phyloP scores from a whole-genome alignment of 2,797 vertebrate genomes.

The Eupleurogrammus muticus region DNA sequence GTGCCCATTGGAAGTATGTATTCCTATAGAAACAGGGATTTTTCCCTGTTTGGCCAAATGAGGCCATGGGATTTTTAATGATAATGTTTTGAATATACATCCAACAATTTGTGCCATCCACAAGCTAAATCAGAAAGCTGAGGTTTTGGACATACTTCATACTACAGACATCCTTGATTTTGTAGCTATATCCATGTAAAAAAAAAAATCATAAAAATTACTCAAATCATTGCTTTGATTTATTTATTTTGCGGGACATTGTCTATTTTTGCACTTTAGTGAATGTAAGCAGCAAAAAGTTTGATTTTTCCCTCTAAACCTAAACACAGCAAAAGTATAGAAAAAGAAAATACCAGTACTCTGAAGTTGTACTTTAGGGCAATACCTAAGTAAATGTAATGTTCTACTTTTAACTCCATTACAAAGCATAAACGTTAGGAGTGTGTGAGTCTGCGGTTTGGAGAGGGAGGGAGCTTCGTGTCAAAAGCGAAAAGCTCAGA shows the following conservation, averaged over 20 bases:
- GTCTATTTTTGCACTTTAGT: background rate
- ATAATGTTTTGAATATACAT: too few species aligned
- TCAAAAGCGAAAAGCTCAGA: slow-evolving; percentile 83
- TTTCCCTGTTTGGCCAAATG: too few species aligned
- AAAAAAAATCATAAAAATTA: too few species aligned
- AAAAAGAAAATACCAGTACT: slow-evolving; percentile 27
- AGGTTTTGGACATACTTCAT: too few species aligned
- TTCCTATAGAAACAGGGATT: too few species aligned
- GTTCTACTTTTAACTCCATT: slow-evolving; percentile 60
- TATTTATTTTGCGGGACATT: too few species aligned
- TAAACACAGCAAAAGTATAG: background rate
- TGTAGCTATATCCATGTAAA: too few species aligned
- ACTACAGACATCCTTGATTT: too few species aligned
- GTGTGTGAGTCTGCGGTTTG: slow-evolving; percentile 72
- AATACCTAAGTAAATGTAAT: slow-evolving; percentile 39
- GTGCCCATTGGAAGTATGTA: background rate
- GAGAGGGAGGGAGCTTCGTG: slow-evolving; percentile 77
- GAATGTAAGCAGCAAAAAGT: slow-evolving; percentile 8
- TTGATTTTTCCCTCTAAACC: slow-evolving; percentile 7
- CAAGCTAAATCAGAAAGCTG: too few species aligned
- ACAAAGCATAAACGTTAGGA: slow-evolving; percentile 75
- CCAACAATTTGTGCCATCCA: too few species aligned
- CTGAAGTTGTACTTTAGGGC: slow-evolving; percentile 40
- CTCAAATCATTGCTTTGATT: too few species aligned
- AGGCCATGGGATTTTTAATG: too few species aligned